Evolutionary conservation across 2,797 vertebrate species (phyloP).

Genomic region (Prionace glauca): DNA sequence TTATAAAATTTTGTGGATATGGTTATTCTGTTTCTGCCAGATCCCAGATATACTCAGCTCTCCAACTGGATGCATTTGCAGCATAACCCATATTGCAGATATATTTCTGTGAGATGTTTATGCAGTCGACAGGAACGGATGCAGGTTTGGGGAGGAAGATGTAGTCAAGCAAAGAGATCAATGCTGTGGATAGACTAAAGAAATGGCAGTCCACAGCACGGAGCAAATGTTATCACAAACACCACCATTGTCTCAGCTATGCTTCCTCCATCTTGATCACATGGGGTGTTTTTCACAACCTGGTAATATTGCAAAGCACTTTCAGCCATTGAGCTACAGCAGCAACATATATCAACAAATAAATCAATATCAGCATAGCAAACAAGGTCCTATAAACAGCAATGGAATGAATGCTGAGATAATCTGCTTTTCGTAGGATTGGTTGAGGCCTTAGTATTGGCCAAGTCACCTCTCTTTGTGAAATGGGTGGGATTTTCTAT

Average conservation of each 20-base stretch:
- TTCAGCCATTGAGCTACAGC: not conserved
- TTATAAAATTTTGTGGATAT: too few species aligned
- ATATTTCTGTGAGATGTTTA: not conserved
- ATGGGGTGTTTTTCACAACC: not conserved
- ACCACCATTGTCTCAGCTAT: not conserved
- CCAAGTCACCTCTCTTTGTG: not conserved
- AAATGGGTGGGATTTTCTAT: not conserved
- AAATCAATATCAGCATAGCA: not conserved
- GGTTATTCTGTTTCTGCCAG: not conserved
- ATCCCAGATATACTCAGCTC: not conserved
- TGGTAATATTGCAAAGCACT: not conserved
- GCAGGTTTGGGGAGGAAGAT: not conserved
- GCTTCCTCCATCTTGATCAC: not conserved
- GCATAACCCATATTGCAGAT: not conserved
- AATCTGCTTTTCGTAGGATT: not conserved
- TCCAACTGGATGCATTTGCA: not conserved
- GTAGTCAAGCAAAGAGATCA: not conserved
- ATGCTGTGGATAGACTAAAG: not conserved
- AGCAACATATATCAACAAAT: not conserved
- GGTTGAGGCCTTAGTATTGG: not conserved
- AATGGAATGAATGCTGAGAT: not conserved
- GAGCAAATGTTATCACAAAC: not conserved
- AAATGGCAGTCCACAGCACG: not conserved
- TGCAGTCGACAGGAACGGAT: not conserved
- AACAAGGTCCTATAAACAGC: not conserved